Conservation (phyloP, 2,888 invertebrate species). For the Microctonus aethiopoides region DNA sequence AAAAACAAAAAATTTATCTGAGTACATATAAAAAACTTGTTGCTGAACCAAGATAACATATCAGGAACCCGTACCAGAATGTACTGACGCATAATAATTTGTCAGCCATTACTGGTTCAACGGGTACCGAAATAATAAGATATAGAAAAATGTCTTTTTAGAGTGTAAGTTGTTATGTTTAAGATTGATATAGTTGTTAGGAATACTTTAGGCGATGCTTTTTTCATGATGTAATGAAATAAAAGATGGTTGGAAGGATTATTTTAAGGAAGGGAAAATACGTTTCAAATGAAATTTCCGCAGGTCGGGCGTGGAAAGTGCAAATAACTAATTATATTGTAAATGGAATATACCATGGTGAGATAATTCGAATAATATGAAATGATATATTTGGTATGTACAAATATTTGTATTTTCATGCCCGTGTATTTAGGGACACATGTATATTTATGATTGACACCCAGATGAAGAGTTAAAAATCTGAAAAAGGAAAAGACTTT, state of each 20-base stretch:
- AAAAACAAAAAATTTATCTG: slow-evolving; percentile 8
- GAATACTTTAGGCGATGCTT: not conserved
- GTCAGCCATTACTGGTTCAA: not conserved
- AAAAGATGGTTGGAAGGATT: not conserved
- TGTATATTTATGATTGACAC: not conserved
- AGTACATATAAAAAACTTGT: slow-evolving; percentile 49
- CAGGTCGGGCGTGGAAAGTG: slow-evolving; percentile 31
- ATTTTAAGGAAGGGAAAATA: not conserved
- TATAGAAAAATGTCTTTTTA: slow-evolving; percentile 13
- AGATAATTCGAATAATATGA: slow-evolving; percentile 9
- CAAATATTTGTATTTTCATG: slow-evolving; percentile 62
- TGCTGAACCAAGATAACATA: slow-evolving; percentile 67
- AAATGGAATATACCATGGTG: slow-evolving; percentile 27
- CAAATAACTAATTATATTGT: slow-evolving; percentile 36
- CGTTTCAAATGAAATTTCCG: not conserved
- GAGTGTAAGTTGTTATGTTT: not conserved
- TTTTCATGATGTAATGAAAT: not conserved
- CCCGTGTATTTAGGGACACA: slow-evolving; percentile 45
- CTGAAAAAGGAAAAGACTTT: no score
- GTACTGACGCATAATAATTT: not conserved
- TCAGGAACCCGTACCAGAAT: slow-evolving; percentile 54
- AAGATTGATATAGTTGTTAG: not conserved
- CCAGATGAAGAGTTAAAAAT: no score
- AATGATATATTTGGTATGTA: not conserved
- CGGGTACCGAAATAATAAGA: slow-evolving; percentile 47